Conservation (phyloP, 2,113 vertebrate species). For the Apteryx mantelli region DNA sequence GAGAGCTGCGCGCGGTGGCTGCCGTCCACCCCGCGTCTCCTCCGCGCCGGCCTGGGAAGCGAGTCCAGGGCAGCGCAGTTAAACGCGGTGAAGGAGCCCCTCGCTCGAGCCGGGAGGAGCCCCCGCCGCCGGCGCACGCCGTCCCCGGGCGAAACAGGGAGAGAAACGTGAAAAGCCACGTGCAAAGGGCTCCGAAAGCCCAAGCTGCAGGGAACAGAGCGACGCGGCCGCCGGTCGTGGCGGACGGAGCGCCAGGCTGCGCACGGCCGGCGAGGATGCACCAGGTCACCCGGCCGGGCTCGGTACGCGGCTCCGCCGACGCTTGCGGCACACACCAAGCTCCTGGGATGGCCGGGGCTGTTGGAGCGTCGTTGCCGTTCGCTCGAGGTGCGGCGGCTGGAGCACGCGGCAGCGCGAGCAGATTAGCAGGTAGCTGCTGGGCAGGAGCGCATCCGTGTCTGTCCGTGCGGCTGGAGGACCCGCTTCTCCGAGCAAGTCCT, state of each 20-base stretch:
- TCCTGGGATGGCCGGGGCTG: background rate
- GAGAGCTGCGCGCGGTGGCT: constrained; percentile 9
- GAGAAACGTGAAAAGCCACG: too few relatives aligned
- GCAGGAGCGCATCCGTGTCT: background rate
- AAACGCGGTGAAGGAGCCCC: too few relatives aligned
- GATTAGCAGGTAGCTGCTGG: background rate
- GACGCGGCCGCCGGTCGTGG: too few relatives aligned
- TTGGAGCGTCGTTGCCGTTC: background rate
- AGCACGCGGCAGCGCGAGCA: background rate
- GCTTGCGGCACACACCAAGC: background rate
- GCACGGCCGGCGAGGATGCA: too few relatives aligned
- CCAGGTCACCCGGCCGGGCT: background rate
- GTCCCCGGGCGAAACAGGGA: too few relatives aligned
- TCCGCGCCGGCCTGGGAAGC: background rate
- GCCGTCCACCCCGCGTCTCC: constrained; percentile 20
- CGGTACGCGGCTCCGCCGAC: background rate
- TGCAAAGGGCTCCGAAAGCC: too few relatives aligned
- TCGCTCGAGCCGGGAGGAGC: too few relatives aligned
- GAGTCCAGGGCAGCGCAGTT: too few relatives aligned
- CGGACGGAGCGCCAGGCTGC: too few relatives aligned
- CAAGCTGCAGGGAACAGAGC: too few relatives aligned
- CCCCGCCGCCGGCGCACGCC: too few relatives aligned
- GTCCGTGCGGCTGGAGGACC: background rate
- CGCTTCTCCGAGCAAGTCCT: accelerated
- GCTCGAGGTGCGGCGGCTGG: background rate